phyloP scores from a whole-genome alignment of 2,797 vertebrate species.

The Perodicticus potto region DNA sequence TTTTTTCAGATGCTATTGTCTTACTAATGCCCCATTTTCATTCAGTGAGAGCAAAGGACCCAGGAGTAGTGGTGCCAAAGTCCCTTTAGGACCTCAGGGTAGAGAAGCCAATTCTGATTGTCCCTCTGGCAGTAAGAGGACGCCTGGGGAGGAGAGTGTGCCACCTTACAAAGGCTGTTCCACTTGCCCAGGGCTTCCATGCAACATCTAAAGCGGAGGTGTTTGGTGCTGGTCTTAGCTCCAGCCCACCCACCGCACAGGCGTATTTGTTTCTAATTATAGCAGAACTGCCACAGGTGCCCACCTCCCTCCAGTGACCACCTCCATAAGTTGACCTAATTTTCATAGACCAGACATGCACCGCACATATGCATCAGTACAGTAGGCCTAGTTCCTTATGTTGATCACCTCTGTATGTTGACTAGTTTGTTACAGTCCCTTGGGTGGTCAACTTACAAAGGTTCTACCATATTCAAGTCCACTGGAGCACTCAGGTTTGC shows the following conservation, averaged over 20 bases:
- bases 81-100: background rate
- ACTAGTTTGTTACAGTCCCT: no score
- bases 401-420: no score
- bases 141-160: background rate
- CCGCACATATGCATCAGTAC: no score
- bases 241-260: background rate
- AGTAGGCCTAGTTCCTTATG: no score
- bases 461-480: background rate
- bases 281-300: no score
- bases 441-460: no score
- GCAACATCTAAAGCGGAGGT: background rate
- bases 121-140: background rate
- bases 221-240: background rate
- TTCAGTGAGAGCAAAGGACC: background rate
- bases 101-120: background rate
- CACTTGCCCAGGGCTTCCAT: background rate
- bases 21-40: constrained; percentile 64
- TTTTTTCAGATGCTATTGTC: constrained; percentile 63
- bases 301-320: no score
- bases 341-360: no score
- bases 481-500: background rate
- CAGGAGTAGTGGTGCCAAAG: background rate
- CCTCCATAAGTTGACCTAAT: no score
- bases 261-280: background rate
- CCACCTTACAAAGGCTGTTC: background rate